These are phyloP conservation scores for Rhinolophus sinicus DNA, from an alignment of 2,113 vertebrate species.

Conservation along the genomic window DNA sequence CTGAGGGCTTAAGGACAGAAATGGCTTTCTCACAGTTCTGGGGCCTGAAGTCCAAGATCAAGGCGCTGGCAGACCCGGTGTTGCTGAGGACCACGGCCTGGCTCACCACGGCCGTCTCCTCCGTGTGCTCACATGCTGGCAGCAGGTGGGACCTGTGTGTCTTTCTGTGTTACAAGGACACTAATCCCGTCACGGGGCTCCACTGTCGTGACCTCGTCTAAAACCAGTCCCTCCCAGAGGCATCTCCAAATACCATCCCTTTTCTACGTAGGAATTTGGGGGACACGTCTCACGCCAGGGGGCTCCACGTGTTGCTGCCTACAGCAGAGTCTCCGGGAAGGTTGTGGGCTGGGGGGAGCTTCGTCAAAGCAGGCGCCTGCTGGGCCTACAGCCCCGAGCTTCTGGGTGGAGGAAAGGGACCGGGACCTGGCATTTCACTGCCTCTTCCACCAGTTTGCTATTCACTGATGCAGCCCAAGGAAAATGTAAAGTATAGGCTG, in stretches of 20 bases:
- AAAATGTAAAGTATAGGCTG: background rate
- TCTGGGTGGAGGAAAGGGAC: too few relatives aligned
- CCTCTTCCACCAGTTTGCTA: background rate
- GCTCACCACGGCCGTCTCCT: background rate
- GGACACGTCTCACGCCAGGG: background rate
- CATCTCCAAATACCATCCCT: too few relatives aligned
- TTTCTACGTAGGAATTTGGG: background rate
- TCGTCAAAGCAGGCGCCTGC: background rate
- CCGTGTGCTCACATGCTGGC: rapidly evolving
- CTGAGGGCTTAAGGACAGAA: background rate
- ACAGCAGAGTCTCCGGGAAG: too few relatives aligned
- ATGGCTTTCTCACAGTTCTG: background rate
- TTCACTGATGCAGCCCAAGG: background rate
- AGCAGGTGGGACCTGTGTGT: background rate
- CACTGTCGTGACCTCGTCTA: background rate
- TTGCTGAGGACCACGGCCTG: too few relatives aligned
- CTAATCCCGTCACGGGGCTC: background rate
- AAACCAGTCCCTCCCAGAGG: background rate
- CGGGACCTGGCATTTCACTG: background rate
- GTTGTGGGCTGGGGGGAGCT: background rate
- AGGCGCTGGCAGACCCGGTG: background rate
- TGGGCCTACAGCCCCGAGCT: background rate
- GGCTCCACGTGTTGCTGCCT: background rate
- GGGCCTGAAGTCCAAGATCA: background rate
- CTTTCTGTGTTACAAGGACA: background rate